phyloP scores from a whole-genome alignment of 1,140 invertebrate genomes.

The Idris sp. region DNA sequence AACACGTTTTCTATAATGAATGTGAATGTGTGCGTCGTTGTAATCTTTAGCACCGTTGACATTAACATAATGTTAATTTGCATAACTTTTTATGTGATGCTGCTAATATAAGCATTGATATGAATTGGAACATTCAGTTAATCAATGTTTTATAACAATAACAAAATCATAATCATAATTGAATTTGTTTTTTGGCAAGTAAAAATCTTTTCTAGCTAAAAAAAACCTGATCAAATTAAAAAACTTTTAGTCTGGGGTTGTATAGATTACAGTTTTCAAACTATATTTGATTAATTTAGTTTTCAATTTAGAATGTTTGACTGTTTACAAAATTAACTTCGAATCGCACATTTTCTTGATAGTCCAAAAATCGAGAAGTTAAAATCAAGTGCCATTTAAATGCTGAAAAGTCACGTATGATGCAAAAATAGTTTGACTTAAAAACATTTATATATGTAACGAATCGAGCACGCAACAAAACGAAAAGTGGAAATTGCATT shows the following conservation, averaged over 20 bases:
- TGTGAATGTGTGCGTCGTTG: constrained; percentile 29
- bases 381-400: constrained; percentile 21
- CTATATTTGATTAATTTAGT: too few species aligned
- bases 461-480: constrained; percentile 31
- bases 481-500: constrained; percentile 50
- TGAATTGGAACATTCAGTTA: constrained; percentile 10
- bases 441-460: constrained; percentile 19
- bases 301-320: too few species aligned
- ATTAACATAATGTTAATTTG: constrained; percentile 41
- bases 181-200: not conserved
- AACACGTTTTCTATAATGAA: constrained; percentile 41
- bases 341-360: constrained; percentile 2
- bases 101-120: constrained; percentile 22
- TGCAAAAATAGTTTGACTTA: constrained; percentile 37
- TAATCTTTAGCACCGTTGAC: constrained; percentile 20
- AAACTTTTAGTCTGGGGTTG: too few species aligned
- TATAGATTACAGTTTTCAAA: too few species aligned
- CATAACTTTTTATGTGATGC: constrained; percentile 35
- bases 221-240: not conserved
- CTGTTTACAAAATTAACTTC: not conserved
- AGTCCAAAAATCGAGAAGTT: constrained; percentile 6
- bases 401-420: constrained; percentile 43
- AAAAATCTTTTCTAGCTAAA: not conserved
- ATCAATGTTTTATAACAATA: too few species aligned
- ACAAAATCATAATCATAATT: too few species aligned